These are phyloP conservation scores for Eurosta solidaginis DNA, from an alignment of 1,140 invertebrate species.

Conservation along the genomic window DNA sequence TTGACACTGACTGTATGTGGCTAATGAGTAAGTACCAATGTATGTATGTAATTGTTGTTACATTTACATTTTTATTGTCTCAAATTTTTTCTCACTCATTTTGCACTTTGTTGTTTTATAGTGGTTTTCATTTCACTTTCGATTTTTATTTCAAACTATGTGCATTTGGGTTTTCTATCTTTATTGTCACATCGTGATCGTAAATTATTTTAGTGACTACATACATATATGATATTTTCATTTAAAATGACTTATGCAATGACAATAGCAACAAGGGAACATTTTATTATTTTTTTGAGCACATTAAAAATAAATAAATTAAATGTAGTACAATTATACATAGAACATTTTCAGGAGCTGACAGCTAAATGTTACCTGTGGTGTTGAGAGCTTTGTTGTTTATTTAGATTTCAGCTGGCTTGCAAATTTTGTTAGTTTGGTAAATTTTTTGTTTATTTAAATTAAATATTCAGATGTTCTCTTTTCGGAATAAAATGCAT, in stretches of 20 bases:
- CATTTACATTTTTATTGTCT: neutral
- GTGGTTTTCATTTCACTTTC: neutral
- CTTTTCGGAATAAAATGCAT: too few species aligned
- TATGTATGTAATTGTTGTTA: neutral
- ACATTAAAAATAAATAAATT: slow-evolving; percentile 12
- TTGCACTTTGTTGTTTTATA: neutral
- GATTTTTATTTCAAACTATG: neutral
- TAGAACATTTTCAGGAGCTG: slow-evolving; percentile 6
- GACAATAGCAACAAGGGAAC: neutral
- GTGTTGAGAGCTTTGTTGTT: neutral
- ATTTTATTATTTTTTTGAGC: neutral
- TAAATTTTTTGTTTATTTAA: too few species aligned
- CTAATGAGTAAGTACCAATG: too few species aligned
- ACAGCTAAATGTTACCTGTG: slow-evolving; percentile 1
- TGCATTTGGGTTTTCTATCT: neutral
- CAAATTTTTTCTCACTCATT: neutral
- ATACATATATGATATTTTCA: neutral
- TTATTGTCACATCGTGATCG: slow-evolving; percentile 13
- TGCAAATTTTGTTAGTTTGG: too few species aligned
- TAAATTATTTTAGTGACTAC: neutral
- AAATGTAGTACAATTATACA: neutral
- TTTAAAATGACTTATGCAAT: slow-evolving; percentile 22
- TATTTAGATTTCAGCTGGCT: too few species aligned
- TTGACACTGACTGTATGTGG: too few species aligned
- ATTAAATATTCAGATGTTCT: too few species aligned